A percentile compares a stretch with the other conserved stretches of the same genome.
Evolutionary conservation across 2,113 vertebrate genomes (phyloP).

Genomic region (Cairina moschata): DNA sequence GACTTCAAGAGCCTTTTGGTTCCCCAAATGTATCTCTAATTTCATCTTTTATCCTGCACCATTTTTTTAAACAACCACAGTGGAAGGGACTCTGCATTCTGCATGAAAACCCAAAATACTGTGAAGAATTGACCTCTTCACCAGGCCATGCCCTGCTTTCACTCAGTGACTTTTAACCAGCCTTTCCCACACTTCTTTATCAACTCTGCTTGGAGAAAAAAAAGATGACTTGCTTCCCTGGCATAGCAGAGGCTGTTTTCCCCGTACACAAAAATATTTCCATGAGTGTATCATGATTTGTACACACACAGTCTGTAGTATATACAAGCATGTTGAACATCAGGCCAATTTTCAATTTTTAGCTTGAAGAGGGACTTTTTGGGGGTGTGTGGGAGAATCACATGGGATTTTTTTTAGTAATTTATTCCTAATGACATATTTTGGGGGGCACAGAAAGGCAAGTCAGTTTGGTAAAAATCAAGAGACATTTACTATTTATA

Average conservation of each 20-base stretch:
- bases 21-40: not conserved
- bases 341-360: not conserved
- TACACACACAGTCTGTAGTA: not conserved
- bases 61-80: not conserved
- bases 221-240: not conserved
- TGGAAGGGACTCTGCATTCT: not conserved
- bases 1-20: not conserved
- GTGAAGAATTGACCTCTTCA: not conserved
- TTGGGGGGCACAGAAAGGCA: not conserved
- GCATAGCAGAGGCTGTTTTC: not conserved
- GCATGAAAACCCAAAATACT: not conserved
- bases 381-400: not conserved
- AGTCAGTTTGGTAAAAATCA: not conserved
- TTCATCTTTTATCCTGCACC: not conserved
- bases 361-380: not conserved
- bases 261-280: not conserved
- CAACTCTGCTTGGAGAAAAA: not conserved
- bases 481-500: constrained; percentile 11
- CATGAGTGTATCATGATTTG: not conserved
- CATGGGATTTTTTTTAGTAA: not conserved
- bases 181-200: not conserved
- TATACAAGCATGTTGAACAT: not conserved
- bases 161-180: not conserved
- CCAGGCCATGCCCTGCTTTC: not conserved
- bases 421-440: not conserved